These are phyloP conservation scores for Trachops cirrhosus DNA, from an alignment of 2,797 vertebrate species.

Conservation along the genomic window DNA sequence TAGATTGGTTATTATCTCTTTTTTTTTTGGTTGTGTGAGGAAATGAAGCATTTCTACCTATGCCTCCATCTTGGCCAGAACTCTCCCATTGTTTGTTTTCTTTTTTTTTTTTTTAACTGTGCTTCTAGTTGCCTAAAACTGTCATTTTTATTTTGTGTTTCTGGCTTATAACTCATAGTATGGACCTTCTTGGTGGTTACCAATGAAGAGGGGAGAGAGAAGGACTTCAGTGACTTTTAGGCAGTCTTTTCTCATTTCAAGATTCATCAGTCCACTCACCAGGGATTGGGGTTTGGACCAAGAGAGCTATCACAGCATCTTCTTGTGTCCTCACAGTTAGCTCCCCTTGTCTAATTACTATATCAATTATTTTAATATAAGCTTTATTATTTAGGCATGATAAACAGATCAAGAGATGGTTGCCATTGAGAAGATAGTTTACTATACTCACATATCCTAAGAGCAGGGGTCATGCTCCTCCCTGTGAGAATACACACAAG, in stretches of 20 bases:
- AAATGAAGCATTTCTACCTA: no score
- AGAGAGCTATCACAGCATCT: neutral
- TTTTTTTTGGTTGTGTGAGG: no score
- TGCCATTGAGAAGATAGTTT: neutral
- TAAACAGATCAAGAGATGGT: neutral
- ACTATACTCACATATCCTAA: neutral
- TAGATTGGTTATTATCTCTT: no score
- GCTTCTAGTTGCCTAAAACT: neutral
- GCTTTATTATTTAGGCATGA: neutral
- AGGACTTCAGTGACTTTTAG: neutral
- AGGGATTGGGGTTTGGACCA: neutral
- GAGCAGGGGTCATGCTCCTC: neutral
- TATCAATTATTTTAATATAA: neutral
- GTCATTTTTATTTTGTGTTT: neutral
- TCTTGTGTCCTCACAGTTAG: neutral
- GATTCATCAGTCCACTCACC: neutral
- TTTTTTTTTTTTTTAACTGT: neutral
- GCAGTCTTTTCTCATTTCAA: neutral
- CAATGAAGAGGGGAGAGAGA: neutral
- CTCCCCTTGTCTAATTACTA: neutral
- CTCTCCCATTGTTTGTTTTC: no score
- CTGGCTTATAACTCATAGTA: neutral
- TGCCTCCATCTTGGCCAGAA: no score
- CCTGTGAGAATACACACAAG: neutral
- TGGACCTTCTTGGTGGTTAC: neutral